These are phyloP conservation scores for Marmota monax DNA, from an alignment of 2,113 vertebrate genomes.

Conservation along the genomic window DNA sequence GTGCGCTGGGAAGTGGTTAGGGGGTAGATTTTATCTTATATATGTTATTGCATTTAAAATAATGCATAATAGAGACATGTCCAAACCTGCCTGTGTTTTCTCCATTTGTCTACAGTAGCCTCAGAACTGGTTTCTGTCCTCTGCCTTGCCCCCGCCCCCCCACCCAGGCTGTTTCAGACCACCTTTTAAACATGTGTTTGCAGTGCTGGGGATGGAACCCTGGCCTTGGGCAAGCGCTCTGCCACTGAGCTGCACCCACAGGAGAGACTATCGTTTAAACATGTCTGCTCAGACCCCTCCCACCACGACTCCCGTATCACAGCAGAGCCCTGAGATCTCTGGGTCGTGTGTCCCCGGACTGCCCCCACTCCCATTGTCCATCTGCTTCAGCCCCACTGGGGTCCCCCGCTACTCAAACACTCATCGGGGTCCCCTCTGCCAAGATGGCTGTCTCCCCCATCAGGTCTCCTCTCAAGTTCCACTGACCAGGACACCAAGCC, in stretches of 20 bases:
- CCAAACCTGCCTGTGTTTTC: too few species aligned
- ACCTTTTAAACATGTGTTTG: neutral
- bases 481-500: neutral
- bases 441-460: neutral
- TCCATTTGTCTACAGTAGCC: too few species aligned
- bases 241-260: too few species aligned
- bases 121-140: neutral
- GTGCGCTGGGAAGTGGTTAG: accelerated
- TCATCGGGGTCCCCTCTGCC: neutral
- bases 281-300: neutral
- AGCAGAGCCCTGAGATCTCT: neutral
- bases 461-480: too few species aligned
- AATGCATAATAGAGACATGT: neutral
- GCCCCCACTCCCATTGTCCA: too few species aligned
- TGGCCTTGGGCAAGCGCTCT: too few species aligned
- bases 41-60: neutral
- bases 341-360: neutral
- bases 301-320: neutral
- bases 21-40: accelerated
- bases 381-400: too few species aligned
- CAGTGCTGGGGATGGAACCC: too few species aligned
- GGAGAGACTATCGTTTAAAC: neutral
- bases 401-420: too few species aligned
- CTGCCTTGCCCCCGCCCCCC: neutral
- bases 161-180: neutral